These are phyloP conservation scores for Nephila pilipes DNA, from an alignment of 1,140 invertebrate genomes.

Conservation along the genomic window DNA sequence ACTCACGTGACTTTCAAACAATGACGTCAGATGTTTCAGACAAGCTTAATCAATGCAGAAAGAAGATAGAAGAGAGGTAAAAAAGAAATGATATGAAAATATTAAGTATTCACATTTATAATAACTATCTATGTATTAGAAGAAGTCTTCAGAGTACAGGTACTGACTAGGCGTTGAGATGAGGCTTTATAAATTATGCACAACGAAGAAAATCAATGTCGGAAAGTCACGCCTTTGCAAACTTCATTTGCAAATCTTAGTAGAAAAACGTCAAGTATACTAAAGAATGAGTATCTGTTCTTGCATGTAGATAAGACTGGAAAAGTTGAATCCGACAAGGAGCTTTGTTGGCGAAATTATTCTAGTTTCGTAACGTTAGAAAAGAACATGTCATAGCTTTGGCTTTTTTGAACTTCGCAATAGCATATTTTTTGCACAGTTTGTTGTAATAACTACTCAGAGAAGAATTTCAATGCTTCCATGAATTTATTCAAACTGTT, in stretches of 20 bases:
- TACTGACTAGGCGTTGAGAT: not conserved
- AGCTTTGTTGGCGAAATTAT: no score
- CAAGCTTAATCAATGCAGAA: not conserved
- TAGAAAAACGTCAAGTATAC: not conserved
- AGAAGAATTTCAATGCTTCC: no score
- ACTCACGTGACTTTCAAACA: not conserved
- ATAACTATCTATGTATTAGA: not conserved
- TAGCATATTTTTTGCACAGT: no score
- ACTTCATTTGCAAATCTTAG: slow-evolving; percentile 18
- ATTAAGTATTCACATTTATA: not conserved
- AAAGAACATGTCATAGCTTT: no score
- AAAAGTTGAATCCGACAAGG: not conserved
- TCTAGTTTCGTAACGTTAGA: no score
- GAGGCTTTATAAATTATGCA: slow-evolving; percentile 19
- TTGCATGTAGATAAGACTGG: not conserved
- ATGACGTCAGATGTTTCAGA: not conserved
- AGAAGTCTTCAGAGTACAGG: not conserved
- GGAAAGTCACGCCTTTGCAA: not conserved
- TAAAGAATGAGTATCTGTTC: slow-evolving; percentile 16
- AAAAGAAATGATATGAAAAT: not conserved
- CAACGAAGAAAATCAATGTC: slow-evolving; percentile 4
- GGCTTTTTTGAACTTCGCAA: no score
- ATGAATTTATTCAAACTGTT: no score
- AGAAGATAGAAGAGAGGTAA: not conserved
- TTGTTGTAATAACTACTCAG: no score